Evolutionary conservation across 2,797 vertebrate species (phyloP).

Genomic region (Petrocephalus sullivani): DNA sequence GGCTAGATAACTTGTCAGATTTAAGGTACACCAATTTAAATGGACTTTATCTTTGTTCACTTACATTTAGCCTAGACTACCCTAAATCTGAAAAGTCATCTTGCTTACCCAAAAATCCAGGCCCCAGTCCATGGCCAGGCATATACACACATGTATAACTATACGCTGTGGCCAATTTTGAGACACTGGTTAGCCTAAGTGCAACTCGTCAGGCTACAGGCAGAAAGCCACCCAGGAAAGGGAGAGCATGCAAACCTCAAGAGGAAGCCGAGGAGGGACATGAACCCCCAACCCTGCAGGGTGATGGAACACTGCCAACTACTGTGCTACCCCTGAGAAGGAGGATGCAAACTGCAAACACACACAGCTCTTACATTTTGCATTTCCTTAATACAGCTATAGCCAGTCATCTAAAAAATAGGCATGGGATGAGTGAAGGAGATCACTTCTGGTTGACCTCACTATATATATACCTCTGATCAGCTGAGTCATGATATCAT

Average conservation of each 20-base stretch:
- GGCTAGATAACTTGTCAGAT: background rate
- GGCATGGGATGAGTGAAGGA: too few species aligned
- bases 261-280: background rate
- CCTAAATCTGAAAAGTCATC: background rate
- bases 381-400: background rate
- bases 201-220: background rate
- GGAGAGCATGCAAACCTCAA: background rate
- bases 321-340: background rate
- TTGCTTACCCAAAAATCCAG: background rate
- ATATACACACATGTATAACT: background rate
- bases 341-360: background rate
- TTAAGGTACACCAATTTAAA: background rate
- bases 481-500: background rate
- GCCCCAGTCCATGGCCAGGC: background rate
- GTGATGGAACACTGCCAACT: background rate
- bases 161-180: background rate
- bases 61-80: background rate
- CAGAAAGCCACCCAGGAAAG: background rate
- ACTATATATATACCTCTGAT: too few species aligned
- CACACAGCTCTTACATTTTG: background rate
- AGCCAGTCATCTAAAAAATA: too few species aligned
- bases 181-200: background rate
- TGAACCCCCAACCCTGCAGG: background rate
- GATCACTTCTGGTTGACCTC: too few species aligned
- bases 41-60: background rate